Evolutionary conservation across 2,113 vertebrate genomes (phyloP).

Genomic region (Tiliqua scincoides): DNA sequence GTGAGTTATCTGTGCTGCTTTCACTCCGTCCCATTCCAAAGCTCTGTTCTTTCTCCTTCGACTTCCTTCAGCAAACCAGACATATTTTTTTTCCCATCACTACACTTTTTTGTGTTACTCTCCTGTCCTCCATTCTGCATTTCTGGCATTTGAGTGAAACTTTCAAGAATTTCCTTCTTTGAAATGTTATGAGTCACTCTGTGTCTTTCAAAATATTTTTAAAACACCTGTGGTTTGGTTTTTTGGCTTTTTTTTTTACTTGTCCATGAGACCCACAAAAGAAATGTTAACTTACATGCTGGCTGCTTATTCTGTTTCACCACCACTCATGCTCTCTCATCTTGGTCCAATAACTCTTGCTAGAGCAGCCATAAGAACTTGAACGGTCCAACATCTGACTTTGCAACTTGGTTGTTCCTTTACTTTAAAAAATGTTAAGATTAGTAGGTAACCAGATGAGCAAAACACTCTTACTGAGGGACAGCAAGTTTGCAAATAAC

Average conservation of each 20-base stretch:
- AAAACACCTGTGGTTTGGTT: constrained; percentile 67
- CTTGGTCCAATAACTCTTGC: constrained; percentile 68
- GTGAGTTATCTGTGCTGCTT: constrained; percentile 1
- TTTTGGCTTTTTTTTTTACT: constrained; percentile 67
- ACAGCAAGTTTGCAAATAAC: background rate
- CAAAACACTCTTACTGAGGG: background rate
- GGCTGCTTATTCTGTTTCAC: constrained; percentile 64
- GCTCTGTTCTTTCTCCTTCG: constrained; percentile 43
- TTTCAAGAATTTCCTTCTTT: constrained; percentile 74
- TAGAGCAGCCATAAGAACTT: constrained; percentile 69
- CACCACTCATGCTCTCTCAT: constrained; percentile 71
- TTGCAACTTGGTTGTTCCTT: constrained; percentile 66
- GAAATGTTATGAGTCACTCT: constrained; percentile 71
- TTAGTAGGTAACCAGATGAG: background rate
- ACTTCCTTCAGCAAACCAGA: constrained; percentile 44
- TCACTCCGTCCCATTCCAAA: constrained; percentile 37
- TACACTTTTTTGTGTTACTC: constrained; percentile 62
- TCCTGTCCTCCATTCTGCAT: constrained; percentile 67
- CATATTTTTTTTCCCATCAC: constrained; percentile 46
- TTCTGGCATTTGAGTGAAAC: constrained; percentile 71
- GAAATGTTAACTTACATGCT: constrained; percentile 70
- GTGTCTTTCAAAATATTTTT: constrained; percentile 72
- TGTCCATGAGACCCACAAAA: constrained; percentile 72
- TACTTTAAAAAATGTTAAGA: constrained; percentile 52
- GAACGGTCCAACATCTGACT: constrained; percentile 67